Evolutionary conservation across 2,113 vertebrate species (phyloP).

Genomic region (Lepus europaeus): DNA sequence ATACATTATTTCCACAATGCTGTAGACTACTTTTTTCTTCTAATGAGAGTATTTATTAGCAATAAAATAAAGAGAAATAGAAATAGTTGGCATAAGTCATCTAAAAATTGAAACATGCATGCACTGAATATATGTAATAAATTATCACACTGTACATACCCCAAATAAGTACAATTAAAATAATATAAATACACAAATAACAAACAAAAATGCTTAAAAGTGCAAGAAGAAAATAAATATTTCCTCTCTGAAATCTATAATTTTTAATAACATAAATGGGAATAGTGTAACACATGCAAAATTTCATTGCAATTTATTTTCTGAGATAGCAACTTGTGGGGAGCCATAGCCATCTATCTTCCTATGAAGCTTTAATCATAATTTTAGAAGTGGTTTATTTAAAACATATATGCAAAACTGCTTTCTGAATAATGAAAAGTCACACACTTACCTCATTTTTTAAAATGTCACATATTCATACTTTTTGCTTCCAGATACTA

Average conservation of each 20-base stretch:
- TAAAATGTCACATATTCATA: slow-evolving; percentile 21
- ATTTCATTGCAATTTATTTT: slow-evolving; percentile 38
- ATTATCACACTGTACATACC: too few relatives aligned
- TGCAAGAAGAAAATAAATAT: background rate
- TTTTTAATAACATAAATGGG: slow-evolving; percentile 7
- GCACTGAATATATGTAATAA: too few relatives aligned
- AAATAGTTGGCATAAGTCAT: background rate
- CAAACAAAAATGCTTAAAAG: slow-evolving; percentile 12
- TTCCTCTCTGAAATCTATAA: slow-evolving; percentile 43
- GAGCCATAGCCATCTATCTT: background rate
- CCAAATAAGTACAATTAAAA: too few relatives aligned
- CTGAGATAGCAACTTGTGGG: slow-evolving; percentile 33
- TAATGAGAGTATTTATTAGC: slow-evolving; percentile 46
- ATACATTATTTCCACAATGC: background rate
- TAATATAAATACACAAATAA: too few relatives aligned
- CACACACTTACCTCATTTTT: slow-evolving; percentile 49
- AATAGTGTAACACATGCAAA: slow-evolving; percentile 45
- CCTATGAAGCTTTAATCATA: slow-evolving; percentile 28
- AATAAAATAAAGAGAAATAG: slow-evolving; percentile 47
- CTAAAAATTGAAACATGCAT: slow-evolving; percentile 28
- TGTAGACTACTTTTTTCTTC: slow-evolving; percentile 31
- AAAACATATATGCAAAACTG: slow-evolving; percentile 44
- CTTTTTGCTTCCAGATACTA: slow-evolving; percentile 25
- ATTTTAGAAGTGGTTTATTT: slow-evolving; percentile 40
- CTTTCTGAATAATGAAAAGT: slow-evolving; percentile 21